These are phyloP conservation scores for Tineola bisselliella DNA, from an alignment of 2,888 invertebrate species.

Conservation along the genomic window DNA sequence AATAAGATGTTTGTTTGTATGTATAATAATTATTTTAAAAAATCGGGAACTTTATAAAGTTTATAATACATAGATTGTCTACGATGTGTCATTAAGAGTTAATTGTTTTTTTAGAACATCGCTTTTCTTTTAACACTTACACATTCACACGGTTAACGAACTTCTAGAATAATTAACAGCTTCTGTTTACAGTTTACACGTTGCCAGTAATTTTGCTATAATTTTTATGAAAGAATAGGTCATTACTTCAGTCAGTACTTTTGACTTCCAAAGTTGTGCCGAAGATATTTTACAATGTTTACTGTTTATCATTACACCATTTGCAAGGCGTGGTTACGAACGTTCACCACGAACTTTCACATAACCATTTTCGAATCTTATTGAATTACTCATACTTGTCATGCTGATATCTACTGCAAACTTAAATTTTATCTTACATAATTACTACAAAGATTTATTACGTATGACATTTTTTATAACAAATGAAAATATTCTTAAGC, in stretches of 20 bases:
- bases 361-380: not conserved
- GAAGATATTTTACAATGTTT: not conserved
- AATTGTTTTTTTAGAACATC: not conserved
- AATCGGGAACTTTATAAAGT: not conserved
- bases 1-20: no score
- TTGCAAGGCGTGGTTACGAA: not conserved
- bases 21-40: not conserved
- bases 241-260: no score
- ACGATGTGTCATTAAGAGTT: not conserved
- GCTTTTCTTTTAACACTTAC: not conserved
- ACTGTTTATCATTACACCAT: not conserved
- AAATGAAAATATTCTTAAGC: no score
- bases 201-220: not conserved
- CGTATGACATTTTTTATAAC: no score
- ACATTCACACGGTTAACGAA: conserved; percentile 2
- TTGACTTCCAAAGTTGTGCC: not conserved
- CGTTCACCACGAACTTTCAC: not conserved
- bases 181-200: not conserved
- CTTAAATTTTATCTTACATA: not conserved
- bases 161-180: not conserved
- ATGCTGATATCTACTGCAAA: not conserved
- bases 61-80: not conserved
- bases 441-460: not conserved
- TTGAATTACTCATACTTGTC: not conserved
- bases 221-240: no score